These are phyloP conservation scores for Cephus sareptanus DNA, from an alignment of 2,888 invertebrate species.

Conservation along the genomic window DNA sequence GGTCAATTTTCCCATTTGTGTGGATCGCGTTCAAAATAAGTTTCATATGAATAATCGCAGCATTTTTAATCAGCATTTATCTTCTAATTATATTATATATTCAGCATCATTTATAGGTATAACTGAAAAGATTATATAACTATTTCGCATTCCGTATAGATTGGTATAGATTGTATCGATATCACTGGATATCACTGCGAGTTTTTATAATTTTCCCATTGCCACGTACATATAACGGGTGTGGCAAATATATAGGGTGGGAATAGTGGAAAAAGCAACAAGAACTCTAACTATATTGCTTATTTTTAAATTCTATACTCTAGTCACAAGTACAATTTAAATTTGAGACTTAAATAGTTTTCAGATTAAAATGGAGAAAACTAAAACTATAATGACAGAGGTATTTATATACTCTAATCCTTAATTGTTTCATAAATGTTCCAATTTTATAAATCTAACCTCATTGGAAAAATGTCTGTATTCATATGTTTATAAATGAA, in stretches of 20 bases:
- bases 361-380: neutral
- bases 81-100: neutral
- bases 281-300: neutral
- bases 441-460: neutral
- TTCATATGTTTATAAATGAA: neutral
- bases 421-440: neutral
- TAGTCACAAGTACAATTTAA: neutral
- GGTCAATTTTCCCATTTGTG: neutral
- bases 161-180: too few relatives aligned
- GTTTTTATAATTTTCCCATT: neutral
- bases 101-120: neutral
- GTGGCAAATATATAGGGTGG: neutral
- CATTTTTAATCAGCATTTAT: neutral
- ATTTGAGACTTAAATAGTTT: neutral
- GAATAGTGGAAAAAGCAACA: neutral
- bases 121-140: neutral
- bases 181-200: neutral
- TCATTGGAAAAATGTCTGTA: neutral
- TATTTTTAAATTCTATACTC: neutral
- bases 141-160: neutral
- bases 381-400: neutral
- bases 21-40: too few relatives aligned
- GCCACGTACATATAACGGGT: neutral
- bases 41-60: too few relatives aligned
- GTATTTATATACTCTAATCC: neutral